Percentiles rank a stretch among this genome's conserved stretches.
phyloP scores from a whole-genome alignment of 2,113 vertebrate genomes.

The Thunnus thynnus region DNA sequence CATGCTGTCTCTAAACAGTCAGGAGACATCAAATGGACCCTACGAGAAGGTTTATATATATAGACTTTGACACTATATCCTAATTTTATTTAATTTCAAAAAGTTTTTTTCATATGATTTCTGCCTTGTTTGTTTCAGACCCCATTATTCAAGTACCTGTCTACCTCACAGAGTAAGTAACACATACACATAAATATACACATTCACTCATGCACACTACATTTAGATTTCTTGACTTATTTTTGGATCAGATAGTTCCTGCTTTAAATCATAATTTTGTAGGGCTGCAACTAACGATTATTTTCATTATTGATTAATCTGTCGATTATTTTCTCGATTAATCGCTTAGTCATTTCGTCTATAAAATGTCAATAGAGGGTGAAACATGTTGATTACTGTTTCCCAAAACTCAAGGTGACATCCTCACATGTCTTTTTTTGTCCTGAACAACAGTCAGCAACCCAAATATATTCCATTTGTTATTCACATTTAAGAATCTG shows the following conservation, averaged over 20 bases:
- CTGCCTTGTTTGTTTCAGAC: slow-evolving; percentile 83
- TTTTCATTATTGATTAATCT: too few species aligned
- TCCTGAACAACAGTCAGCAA: too few species aligned
- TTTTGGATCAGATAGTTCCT: background rate
- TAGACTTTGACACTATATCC: background rate
- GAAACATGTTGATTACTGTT: too few species aligned
- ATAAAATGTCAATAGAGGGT: too few species aligned
- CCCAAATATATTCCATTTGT: too few species aligned
- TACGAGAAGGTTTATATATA: slow-evolving; percentile 89
- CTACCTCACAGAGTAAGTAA: slow-evolving; percentile 93
- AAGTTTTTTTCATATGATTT: background rate
- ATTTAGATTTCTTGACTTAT: background rate
- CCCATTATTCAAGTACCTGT: slow-evolving; percentile 93
- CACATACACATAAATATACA: background rate
- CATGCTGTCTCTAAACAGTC: slow-evolving; percentile 94
- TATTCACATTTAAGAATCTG: too few species aligned
- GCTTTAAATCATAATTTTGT: too few species aligned
- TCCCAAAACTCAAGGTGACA: too few species aligned
- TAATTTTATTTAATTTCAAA: background rate
- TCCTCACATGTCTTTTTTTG: too few species aligned
- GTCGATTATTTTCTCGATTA: too few species aligned
- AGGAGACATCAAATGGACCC: slow-evolving; percentile 93
- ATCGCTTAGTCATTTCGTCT: too few species aligned
- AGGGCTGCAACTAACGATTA: too few species aligned
- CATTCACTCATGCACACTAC: background rate